phyloP scores from a whole-genome alignment of 2,888 invertebrate species.

The Polyommatus iphigenia region DNA sequence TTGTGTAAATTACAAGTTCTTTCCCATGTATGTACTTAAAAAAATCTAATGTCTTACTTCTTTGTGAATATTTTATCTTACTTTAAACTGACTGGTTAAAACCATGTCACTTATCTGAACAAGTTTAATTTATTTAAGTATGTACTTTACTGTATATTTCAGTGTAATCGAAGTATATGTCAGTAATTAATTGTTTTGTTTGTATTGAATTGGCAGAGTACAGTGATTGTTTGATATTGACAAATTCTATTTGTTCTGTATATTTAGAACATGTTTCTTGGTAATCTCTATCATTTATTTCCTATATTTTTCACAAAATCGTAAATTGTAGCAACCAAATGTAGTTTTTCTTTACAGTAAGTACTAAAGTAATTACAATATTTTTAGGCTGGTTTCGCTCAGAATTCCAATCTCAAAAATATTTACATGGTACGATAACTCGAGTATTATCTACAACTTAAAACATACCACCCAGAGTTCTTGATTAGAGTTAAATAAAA shows the following conservation, averaged over 20 bases:
- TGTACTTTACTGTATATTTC: neutral
- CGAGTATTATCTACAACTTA: neutral
- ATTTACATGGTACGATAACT: neutral
- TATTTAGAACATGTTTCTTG: neutral
- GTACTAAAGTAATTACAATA: neutral
- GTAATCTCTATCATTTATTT: neutral
- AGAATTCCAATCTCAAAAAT: neutral
- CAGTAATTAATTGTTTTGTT: constrained; percentile 13
- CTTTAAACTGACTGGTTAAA: neutral
- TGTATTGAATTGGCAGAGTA: neutral
- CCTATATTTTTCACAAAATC: neutral
- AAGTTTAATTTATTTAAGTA: neutral
- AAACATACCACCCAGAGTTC: neutral
- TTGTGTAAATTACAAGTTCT: neutral
- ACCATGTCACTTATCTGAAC: neutral
- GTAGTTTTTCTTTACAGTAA: neutral
- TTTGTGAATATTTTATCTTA: neutral
- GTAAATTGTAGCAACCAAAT: neutral
- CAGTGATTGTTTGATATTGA: neutral
- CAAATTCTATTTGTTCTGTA: neutral
- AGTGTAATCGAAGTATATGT: neutral
- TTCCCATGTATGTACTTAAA: neutral
- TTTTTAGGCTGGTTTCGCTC: neutral
- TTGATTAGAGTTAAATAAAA: constrained; percentile 6
- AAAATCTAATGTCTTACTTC: neutral